These are phyloP conservation scores for Thryonomys swinderianus DNA, from an alignment of 2,113 vertebrate species.

Conservation along the genomic window DNA sequence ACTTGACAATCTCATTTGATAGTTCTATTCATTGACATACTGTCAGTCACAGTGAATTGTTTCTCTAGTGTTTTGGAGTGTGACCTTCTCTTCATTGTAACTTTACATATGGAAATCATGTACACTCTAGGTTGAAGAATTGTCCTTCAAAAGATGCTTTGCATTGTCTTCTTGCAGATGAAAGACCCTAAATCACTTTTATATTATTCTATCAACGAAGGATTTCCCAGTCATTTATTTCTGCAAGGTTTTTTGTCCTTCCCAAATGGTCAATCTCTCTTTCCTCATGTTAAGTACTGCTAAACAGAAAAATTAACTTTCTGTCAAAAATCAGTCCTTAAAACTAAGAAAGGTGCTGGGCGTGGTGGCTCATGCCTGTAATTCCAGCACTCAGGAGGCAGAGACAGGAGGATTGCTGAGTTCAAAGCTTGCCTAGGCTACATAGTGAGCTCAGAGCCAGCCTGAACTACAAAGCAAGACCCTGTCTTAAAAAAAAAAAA, in stretches of 20 bases:
- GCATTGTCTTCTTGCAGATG: not conserved
- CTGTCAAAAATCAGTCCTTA: not conserved
- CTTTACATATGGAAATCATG: not conserved
- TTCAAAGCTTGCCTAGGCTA: too few species aligned
- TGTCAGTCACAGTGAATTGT: not conserved
- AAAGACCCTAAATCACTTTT: not conserved
- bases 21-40: not conserved
- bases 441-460: too few species aligned
- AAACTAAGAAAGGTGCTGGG: not conserved
- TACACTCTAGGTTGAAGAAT: not conserved
- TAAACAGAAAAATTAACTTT: not conserved
- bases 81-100: not conserved
- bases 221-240: constrained; percentile 9
- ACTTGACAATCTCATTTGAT: not conserved
- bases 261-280: not conserved
- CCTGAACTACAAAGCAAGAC: too few species aligned
- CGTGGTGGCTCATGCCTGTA: too few species aligned
- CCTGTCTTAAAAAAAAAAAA: too few species aligned
- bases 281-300: not conserved
- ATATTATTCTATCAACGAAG: not conserved
- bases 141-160: not conserved
- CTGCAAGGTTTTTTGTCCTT: not conserved
- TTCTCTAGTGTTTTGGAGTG: not conserved
- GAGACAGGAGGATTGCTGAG: too few species aligned
- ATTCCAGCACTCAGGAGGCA: too few species aligned